Evolutionary conservation across 2,797 vertebrate genomes (phyloP), one percentile per base, ranked within the genome.

Genomic region (Enteromius thamalakanensis): DNA sequence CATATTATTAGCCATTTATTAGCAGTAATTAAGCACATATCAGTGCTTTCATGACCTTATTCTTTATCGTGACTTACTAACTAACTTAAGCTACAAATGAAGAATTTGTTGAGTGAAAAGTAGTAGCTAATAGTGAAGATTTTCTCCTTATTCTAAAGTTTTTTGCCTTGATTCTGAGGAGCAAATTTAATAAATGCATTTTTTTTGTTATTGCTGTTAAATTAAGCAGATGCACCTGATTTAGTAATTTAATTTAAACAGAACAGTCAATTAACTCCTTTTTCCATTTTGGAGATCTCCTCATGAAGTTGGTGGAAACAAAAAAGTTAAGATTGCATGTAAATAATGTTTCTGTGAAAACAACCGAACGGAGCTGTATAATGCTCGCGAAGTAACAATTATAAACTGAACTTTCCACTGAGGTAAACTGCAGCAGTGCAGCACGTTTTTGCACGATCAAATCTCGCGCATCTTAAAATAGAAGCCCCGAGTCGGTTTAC

Each of bases 381-480:
- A 70, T 17, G 69, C 0, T 55, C 23, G 14, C 21, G 60, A 40
- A 68, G 23, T 45, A 32, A 71, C 72, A 64, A 67, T 71, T 51
- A 12, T 81, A 83, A 86, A 88, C 83, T 64, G 82, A 80, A 83
- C 32, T 91, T 91, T 89, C 90, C 89, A 91, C 80, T 89, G 75
- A 85, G 80, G 84, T 83, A 75, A 86, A 42, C 85, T 87, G 87
- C 87, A 85, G 26, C 68, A 51, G 47, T 76, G 84, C 82, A 76
- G 76, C 77, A 29, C 58, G 75, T 76, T 86, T 65, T 47, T 76
- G 83, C 86, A 82, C 55, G 80, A 84, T 89, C 87, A 84, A 72
- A 86, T 93, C 92, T 92, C 92, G 92, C 93, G 91, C 92, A 89
- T 94, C 82, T 84, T 80, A 83, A 86, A 88, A 88, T 86, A 86